Evolutionary conservation across 2,113 vertebrate genomes (phyloP).

Genomic region (Phaethon lepturus): DNA sequence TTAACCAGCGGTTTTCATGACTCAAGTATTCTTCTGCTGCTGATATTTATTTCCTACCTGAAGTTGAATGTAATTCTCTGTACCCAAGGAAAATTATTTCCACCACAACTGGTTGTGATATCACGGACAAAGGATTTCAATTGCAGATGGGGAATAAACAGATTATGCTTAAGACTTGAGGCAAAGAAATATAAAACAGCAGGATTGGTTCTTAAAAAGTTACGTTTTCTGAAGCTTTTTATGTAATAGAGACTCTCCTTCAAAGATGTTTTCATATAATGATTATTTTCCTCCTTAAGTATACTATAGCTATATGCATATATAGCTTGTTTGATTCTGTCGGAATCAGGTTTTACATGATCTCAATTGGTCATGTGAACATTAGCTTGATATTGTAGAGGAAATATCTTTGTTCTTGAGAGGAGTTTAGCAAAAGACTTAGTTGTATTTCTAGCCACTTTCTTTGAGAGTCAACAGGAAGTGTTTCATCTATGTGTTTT

Average conservation of each 20-base stretch:
- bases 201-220: fast-evolving
- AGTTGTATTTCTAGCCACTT: background rate
- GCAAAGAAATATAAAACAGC: background rate
- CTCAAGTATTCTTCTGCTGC: background rate
- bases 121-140: background rate
- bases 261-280: background rate
- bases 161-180: background rate
- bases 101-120: background rate
- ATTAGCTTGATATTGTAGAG: background rate
- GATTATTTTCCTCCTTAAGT: background rate
- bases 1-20: constrained; percentile 5
- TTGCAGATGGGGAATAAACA: background rate
- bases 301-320: background rate
- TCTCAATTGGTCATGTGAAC: background rate
- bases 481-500: background rate
- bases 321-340: background rate
- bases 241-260: background rate
- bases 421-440: background rate
- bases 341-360: background rate
- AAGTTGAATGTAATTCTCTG: constrained; percentile 14
- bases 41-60: constrained; percentile 12
- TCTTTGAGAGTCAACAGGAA: background rate
- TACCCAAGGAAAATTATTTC: constrained; percentile 37
- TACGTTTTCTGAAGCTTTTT: background rate
- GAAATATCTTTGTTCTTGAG: background rate